Conservation (phyloP, 2,797 vertebrate genomes). For the Cirrhinus molitorella region DNA sequence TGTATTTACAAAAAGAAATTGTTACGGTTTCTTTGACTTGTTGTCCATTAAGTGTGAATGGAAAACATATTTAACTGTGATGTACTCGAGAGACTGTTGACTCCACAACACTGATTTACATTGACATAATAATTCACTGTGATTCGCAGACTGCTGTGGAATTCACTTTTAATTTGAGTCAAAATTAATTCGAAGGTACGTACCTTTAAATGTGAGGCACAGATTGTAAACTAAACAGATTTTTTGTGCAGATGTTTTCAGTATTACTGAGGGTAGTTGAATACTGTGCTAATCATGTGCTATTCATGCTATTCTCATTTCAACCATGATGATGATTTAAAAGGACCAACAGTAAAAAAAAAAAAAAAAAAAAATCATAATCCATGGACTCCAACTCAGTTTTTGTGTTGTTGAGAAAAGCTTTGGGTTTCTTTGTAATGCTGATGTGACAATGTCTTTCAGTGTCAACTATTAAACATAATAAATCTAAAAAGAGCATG, state of each 20-base stretch:
- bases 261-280: conserved; percentile 7
- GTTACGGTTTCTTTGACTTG: not conserved
- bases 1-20: conserved; percentile 19
- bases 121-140: conserved; percentile 39
- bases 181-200: not conserved
- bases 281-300: not conserved
- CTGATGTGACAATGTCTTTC: conserved; percentile 63
- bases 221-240: conserved; percentile 19
- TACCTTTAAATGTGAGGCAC: conserved; percentile 14
- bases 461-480: conserved; percentile 63
- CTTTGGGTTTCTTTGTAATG: conserved; percentile 66
- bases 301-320: conserved; percentile 8
- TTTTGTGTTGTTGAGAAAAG: conserved; percentile 55
- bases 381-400: conserved; percentile 31
- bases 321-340: not conserved
- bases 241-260: conserved; percentile 34
- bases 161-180: conserved; percentile 3
- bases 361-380: not conserved
- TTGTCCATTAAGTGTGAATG: conserved; percentile 1
- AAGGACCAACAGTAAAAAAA: conserved; percentile 11
- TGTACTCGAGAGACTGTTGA: conserved; percentile 18
- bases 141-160: conserved; percentile 39
- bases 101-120: conserved; percentile 22
- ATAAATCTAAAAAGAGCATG: conserved; percentile 58
- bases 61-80: conserved; percentile 47